Evolutionary conservation across 2,797 vertebrate genomes (phyloP).

Genomic region (Amblyopsis hoosieri): DNA sequence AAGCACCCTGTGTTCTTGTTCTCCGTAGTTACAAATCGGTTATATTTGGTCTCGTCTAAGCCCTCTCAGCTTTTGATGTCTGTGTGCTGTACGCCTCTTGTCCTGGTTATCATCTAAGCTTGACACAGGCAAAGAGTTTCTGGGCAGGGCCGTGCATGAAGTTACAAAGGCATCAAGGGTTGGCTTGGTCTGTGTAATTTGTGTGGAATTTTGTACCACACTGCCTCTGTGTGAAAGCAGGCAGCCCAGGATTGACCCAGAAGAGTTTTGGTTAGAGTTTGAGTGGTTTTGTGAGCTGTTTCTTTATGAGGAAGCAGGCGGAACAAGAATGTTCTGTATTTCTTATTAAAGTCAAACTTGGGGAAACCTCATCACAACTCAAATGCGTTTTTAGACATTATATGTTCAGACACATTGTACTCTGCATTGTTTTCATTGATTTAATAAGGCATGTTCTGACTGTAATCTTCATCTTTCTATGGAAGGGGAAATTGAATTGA

Average conservation of each 20-base stretch:
- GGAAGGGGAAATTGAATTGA: slow-evolving; percentile 45
- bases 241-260: slow-evolving; percentile 40
- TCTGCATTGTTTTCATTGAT: slow-evolving; percentile 14
- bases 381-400: slow-evolving; percentile 3
- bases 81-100: slow-evolving; percentile 26
- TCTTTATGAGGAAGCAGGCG: slow-evolving; percentile 38
- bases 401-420: slow-evolving; percentile 41
- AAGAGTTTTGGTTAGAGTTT: slow-evolving; percentile 7
- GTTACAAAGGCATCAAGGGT: slow-evolving; percentile 61
- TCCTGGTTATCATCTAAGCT: slow-evolving; percentile 42
- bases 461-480: slow-evolving; percentile 57
- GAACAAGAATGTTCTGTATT: slow-evolving; percentile 50
- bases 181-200: slow-evolving; percentile 61
- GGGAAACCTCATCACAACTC: too few relatives aligned
- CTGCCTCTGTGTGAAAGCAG: slow-evolving; percentile 39
- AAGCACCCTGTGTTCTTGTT: slow-evolving; percentile 29
- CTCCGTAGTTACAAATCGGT: slow-evolving; percentile 7
- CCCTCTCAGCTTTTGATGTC: slow-evolving; percentile 42
- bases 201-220: slow-evolving; percentile 60
- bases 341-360: too few relatives aligned
- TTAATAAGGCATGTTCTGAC: slow-evolving; percentile 23
- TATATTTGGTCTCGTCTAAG: slow-evolving; percentile 23
- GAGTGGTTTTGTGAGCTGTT: slow-evolving; percentile 1
- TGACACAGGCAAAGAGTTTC: slow-evolving; percentile 22
- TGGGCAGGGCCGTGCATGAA: slow-evolving; percentile 47